Conservation (phyloP, 2,113 vertebrate genomes). For the Eptesicus fuscus region DNA sequence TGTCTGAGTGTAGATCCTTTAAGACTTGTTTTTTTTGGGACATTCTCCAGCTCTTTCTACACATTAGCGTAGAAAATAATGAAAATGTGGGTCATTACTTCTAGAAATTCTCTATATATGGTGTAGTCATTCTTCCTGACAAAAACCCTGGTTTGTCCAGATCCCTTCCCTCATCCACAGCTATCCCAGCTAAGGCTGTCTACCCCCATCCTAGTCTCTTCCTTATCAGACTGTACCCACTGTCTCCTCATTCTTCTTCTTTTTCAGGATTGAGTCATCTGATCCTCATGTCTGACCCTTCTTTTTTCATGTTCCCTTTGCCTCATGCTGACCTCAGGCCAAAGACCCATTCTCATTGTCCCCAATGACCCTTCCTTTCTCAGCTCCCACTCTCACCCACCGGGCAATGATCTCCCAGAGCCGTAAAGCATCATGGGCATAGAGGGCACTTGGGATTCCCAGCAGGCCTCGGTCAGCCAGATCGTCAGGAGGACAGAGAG, state of each 20-base stretch:
- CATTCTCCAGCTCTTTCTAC: too few relatives aligned
- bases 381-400: conserved; percentile 41
- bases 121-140: background rate
- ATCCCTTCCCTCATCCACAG: background rate
- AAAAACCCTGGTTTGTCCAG: background rate
- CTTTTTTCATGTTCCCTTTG: background rate
- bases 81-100: background rate
- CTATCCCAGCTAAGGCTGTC: background rate
- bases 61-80: background rate
- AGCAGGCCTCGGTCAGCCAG: conserved; percentile 65
- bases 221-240: background rate
- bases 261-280: background rate
- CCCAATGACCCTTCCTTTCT: background rate
- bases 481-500: conserved; percentile 68
- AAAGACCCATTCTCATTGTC: background rate
- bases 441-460: conserved; percentile 61
- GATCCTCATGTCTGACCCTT: background rate
- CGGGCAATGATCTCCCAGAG: conserved; percentile 69
- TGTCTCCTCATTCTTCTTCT: background rate
- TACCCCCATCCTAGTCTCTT: background rate
- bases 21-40: background rate
- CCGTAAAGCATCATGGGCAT: conserved; percentile 60
- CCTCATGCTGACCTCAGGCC: background rate
- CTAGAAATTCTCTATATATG: background rate
- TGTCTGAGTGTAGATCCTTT: background rate